These are phyloP conservation scores for Drosophila punjabiensis DNA, from an alignment of 1,140 invertebrate species.

Conservation along the genomic window DNA sequence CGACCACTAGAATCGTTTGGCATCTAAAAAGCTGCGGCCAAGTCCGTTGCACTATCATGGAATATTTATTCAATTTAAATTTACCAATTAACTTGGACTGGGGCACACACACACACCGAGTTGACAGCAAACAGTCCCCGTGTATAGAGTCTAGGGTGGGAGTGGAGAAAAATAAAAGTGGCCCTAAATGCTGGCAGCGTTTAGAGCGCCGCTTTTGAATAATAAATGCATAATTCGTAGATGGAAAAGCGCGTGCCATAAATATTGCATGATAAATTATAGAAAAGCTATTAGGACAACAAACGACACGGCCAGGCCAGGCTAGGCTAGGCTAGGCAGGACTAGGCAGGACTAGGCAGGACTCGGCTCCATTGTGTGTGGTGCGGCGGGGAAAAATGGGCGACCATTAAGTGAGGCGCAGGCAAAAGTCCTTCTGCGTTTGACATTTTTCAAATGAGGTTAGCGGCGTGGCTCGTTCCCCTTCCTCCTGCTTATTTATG, in stretches of 20 bases:
- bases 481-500: conserved; percentile 67
- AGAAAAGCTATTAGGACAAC: conserved; percentile 82
- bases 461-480: conserved; percentile 26
- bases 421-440: conserved; percentile 56
- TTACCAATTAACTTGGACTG: conserved; percentile 75
- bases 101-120: not conserved
- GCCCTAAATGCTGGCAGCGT: conserved; percentile 72
- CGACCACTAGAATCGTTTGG: conserved; percentile 51
- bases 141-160: not conserved
- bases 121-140: conserved; percentile 22
- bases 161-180: conserved; percentile 22
- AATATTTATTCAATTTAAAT: conserved; percentile 83
- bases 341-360: conserved; percentile 11
- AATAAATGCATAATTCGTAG: conserved; percentile 82
- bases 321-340: conserved; percentile 3
- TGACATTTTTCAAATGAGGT: conserved; percentile 82
- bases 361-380: conserved; percentile 42
- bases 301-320: conserved; percentile 55
- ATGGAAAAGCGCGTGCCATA: conserved; percentile 82
- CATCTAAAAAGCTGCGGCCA: conserved; percentile 53
- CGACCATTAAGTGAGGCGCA: conserved; percentile 52
- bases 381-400: conserved; percentile 49
- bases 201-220: conserved; percentile 67
- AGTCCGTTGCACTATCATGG: conserved; percentile 78
- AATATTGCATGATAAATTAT: conserved; percentile 83